A percentile compares a stretch with the other conserved stretches of the same genome.
phyloP scores from a whole-genome alignment of 2,797 vertebrate genomes.

The Neosilurus mollespiculum region DNA sequence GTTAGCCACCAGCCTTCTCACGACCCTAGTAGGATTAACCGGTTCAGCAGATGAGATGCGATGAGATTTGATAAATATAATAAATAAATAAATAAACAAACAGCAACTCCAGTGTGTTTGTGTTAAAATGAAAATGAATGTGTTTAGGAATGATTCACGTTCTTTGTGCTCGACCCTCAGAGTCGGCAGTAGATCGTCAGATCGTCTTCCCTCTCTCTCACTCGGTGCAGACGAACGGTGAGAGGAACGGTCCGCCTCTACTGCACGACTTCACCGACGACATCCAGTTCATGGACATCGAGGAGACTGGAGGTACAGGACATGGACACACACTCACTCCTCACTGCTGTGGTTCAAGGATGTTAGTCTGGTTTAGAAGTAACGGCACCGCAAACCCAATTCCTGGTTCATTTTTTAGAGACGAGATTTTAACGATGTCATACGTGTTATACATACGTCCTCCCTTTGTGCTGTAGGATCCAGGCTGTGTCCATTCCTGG shows the following conservation, averaged over 20 bases:
- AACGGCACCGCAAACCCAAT: no score
- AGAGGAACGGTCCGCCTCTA: slow-evolving; percentile 88
- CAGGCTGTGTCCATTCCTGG: slow-evolving; percentile 90
- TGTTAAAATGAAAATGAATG: no score
- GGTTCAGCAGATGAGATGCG: no score
- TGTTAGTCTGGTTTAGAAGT: no score
- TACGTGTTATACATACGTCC: background rate
- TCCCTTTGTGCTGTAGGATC: slow-evolving; percentile 75
- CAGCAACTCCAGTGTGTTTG: no score
- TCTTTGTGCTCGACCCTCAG: slow-evolving; percentile 64
- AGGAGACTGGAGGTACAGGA: slow-evolving; percentile 86
- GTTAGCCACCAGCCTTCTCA: no score
- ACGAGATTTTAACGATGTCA: no score
- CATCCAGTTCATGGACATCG: slow-evolving; percentile 97
- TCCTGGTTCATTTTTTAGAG: no score
- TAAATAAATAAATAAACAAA: no score
- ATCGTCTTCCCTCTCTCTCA: slow-evolving; percentile 92
- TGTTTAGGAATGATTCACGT: background rate
- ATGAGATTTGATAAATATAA: no score
- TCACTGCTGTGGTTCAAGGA: no score
- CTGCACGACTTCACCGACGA: slow-evolving; percentile 90
- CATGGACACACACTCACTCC: background rate
- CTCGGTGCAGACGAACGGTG: slow-evolving; percentile 84
- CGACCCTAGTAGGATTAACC: no score
- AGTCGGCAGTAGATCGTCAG: slow-evolving; percentile 93